Conservation (phyloP, 2,888 invertebrate genomes). For the Eupithecia tripunctaria region DNA sequence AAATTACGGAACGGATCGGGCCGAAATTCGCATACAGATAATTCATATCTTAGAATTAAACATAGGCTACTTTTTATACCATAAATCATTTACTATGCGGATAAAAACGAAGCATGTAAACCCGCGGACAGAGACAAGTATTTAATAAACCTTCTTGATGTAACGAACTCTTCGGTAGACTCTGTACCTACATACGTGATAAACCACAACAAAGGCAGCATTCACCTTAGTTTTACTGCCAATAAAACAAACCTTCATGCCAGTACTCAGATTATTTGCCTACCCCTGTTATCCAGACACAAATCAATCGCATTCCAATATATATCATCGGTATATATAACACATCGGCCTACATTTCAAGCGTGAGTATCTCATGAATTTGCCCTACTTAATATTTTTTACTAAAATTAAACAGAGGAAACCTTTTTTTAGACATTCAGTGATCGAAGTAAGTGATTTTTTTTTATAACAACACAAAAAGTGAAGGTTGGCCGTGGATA, state of each 20-base stretch:
- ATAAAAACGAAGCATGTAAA: too few species aligned
- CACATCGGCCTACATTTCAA: neutral
- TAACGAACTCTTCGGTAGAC: neutral
- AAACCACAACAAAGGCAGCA: conserved; percentile 39
- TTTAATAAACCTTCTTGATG: neutral
- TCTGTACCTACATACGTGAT: conserved; percentile 16
- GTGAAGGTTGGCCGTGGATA: neutral
- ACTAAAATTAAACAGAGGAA: neutral
- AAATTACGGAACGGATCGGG: too few species aligned
- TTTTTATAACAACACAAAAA: too few species aligned
- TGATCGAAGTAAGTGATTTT: too few species aligned
- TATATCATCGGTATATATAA: too few species aligned
- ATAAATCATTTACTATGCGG: too few species aligned
- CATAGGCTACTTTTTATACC: too few species aligned
- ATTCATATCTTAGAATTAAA: too few species aligned
- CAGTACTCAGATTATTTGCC: conserved; percentile 40
- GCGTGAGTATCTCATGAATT: neutral
- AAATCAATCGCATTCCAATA: conserved; percentile 39
- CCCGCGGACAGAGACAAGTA: too few species aligned
- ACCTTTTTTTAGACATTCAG: too few species aligned
- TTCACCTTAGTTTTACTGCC: conserved; percentile 42
- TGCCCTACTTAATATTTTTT: neutral
- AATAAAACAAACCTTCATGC: conserved; percentile 38
- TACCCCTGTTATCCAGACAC: conserved; percentile 39
- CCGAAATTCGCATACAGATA: too few species aligned